phyloP scores from a whole-genome alignment of 1,140 invertebrate species.

The Atta texana region DNA sequence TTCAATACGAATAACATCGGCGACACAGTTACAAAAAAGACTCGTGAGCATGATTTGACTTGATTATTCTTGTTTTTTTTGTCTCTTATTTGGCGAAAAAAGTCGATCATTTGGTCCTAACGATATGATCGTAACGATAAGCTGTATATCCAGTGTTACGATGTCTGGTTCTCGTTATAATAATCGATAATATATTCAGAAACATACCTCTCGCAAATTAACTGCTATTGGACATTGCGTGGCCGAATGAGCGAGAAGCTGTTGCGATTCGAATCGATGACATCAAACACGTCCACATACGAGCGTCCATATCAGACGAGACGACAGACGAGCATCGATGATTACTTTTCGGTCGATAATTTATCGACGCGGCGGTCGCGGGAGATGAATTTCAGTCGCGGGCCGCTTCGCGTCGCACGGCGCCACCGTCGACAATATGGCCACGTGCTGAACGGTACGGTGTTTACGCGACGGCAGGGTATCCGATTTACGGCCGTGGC shows the following conservation, averaged over 20 bases:
- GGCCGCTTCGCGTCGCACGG: slow-evolving; percentile 21
- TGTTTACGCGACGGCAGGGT: slow-evolving; percentile 76
- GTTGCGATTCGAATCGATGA: not conserved
- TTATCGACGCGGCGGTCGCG: not conserved
- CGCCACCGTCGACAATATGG: slow-evolving; percentile 81
- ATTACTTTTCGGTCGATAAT: not conserved
- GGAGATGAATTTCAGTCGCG: not conserved
- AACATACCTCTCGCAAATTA: not conserved
- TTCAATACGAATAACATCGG: not conserved
- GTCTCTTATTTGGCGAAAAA: not conserved
- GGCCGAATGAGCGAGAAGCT: too few species aligned
- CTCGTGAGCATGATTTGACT: not conserved
- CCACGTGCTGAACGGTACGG: slow-evolving; percentile 79
- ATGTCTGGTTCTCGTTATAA: too few species aligned
- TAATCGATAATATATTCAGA: not conserved
- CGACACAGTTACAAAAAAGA: not conserved
- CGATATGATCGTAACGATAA: too few species aligned
- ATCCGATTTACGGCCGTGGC: slow-evolving; percentile 1
- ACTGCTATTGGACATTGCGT: not conserved
- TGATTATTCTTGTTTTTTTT: not conserved
- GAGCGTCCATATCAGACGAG: not conserved
- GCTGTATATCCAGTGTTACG: too few species aligned
- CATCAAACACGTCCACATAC: not conserved
- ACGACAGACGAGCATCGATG: not conserved
- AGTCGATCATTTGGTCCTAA: not conserved